phyloP scores from a whole-genome alignment of 2,113 vertebrate species.

The Gymnorhina tibicen region DNA sequence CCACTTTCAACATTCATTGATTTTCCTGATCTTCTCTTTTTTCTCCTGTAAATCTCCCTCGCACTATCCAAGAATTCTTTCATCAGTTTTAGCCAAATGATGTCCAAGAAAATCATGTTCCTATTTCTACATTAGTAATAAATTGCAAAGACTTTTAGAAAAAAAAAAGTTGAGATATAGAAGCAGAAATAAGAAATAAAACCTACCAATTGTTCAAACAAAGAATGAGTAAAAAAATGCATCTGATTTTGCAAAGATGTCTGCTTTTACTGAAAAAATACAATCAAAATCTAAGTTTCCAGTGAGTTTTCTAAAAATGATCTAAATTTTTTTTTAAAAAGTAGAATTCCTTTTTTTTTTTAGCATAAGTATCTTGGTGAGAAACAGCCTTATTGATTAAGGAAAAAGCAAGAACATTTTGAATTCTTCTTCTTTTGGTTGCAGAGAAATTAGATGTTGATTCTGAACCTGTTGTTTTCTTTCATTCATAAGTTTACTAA shows the following conservation, averaged over 20 bases:
- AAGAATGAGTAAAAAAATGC: not conserved
- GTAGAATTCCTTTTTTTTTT: not conserved
- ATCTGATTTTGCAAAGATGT: not conserved
- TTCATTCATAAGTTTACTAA: not conserved
- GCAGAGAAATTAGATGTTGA: not conserved
- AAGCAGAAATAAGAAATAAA: not conserved
- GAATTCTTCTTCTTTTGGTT: not conserved
- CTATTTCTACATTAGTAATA: not conserved
- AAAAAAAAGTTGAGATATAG: not conserved
- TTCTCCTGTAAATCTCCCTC: not conserved
- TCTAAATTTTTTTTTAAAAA: not conserved
- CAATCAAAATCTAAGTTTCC: not conserved
- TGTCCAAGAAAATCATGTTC: not conserved
- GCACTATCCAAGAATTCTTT: not conserved
- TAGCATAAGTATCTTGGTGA: not conserved
- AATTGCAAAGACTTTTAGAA: not conserved
- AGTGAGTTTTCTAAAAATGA: not conserved
- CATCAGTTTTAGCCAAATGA: not conserved
- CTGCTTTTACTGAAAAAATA: not conserved
- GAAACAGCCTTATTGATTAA: not conserved
- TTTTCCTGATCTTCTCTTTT: not conserved
- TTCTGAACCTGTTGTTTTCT: not conserved
- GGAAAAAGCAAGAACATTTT: not conserved
- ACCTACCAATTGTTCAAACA: accelerated
- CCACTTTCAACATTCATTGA: not conserved